These are phyloP conservation scores for Gryllus bimaculatus DNA, from an alignment of 1,140 invertebrate genomes.

Conservation along the genomic window DNA sequence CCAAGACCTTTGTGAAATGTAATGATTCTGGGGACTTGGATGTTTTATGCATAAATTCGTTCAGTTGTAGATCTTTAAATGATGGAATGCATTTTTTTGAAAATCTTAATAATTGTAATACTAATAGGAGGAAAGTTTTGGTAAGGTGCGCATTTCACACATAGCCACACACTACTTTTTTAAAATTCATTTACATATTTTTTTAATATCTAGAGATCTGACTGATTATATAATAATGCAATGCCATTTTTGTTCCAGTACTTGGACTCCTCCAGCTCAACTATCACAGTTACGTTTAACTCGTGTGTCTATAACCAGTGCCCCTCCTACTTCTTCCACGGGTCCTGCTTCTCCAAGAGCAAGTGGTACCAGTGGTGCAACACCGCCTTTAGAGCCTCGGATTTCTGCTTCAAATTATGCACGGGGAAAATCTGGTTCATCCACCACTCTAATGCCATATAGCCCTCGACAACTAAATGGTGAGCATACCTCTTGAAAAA, in stretches of 20 bases:
- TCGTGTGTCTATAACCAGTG: conserved; percentile 28
- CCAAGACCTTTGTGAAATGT: too few species aligned
- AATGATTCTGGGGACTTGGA: too few species aligned
- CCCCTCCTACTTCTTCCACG: conserved; percentile 9
- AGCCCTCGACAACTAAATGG: conserved; percentile 11
- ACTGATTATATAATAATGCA: conserved; percentile 25
- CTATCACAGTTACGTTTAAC: not conserved
- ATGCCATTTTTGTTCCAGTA: not conserved
- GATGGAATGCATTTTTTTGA: too few species aligned
- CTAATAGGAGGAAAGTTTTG: too few species aligned
- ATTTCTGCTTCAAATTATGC: conserved; percentile 31
- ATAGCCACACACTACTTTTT: too few species aligned
- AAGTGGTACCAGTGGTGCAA: conserved; percentile 10
- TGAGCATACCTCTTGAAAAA: not conserved
- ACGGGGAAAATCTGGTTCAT: conserved; percentile 25
- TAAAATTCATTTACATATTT: too few species aligned
- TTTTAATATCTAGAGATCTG: too few species aligned
- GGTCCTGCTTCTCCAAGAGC: not conserved
- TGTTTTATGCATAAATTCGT: too few species aligned
- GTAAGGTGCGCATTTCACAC: too few species aligned
- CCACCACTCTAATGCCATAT: not conserved
- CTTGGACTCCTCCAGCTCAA: not conserved
- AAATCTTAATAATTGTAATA: too few species aligned
- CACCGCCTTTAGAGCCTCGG: conserved; percentile 31
- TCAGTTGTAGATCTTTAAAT: too few species aligned